Percentiles rank a stretch among this genome's conserved stretches.
phyloP scores from a whole-genome alignment of 2,888 invertebrate species.

The Eupithecia tripunctaria region DNA sequence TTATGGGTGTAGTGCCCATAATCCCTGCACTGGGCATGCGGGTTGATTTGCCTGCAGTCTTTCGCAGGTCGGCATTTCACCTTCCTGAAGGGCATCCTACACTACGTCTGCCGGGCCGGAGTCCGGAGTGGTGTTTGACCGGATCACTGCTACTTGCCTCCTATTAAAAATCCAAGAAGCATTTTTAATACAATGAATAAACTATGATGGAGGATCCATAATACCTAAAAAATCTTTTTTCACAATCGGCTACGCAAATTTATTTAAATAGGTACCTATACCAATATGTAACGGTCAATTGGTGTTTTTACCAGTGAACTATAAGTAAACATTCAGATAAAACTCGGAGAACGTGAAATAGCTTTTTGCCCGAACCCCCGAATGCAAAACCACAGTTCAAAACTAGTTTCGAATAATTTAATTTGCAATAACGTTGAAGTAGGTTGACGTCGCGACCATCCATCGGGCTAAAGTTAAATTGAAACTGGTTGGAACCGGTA shows the following conservation, averaged over 20 bases:
- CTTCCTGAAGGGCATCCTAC: too few species aligned
- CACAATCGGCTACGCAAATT: not conserved
- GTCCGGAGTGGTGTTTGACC: too few species aligned
- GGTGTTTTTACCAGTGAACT: not conserved
- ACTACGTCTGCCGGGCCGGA: too few species aligned
- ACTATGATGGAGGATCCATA: too few species aligned
- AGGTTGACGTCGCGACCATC: constrained; percentile 57
- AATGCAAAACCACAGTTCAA: not conserved
- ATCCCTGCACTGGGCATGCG: too few species aligned
- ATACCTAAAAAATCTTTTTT: not conserved
- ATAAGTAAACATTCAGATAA: not conserved
- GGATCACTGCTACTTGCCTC: too few species aligned
- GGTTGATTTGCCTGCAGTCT: too few species aligned
- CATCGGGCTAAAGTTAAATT: constrained; percentile 75
- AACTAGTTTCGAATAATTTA: constrained; percentile 17
- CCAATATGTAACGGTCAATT: not conserved
- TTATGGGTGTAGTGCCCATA: too few species aligned
- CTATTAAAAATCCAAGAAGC: too few species aligned
- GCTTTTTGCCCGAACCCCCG: not conserved
- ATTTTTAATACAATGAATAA: too few species aligned
- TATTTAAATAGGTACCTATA: not conserved
- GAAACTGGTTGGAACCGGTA: constrained; percentile 68
- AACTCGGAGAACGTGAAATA: not conserved
- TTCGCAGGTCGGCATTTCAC: too few species aligned
- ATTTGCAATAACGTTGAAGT: constrained; percentile 40